Evolutionary conservation across 2,113 vertebrate species (phyloP).

Genomic region (Neotragus pygmaeus): DNA sequence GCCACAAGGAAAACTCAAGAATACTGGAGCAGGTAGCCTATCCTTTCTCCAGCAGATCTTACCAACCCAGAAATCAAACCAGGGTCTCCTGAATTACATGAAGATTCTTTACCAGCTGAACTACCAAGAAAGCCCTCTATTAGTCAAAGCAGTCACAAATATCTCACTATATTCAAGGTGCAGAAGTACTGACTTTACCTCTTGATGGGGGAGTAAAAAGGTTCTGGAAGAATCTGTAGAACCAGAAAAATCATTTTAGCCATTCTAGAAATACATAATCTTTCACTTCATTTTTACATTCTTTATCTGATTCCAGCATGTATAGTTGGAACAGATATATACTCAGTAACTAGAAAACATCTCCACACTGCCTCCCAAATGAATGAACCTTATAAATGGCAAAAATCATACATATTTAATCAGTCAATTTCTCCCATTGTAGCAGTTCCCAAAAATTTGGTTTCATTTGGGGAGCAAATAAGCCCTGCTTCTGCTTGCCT

Average conservation of each 20-base stretch:
- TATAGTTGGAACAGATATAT: not conserved
- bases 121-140: not conserved
- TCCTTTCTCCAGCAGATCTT: not conserved
- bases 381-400: not conserved
- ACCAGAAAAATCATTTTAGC: not conserved
- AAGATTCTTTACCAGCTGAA: not conserved
- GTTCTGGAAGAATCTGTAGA: not conserved
- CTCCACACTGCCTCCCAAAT: not conserved
- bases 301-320: not conserved
- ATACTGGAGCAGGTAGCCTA: not conserved
- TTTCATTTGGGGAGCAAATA: not conserved
- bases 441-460: not conserved
- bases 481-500: not conserved
- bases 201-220: not conserved
- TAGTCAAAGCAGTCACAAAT: not conserved
- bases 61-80: not conserved
- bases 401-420: not conserved
- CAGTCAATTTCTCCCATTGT: not conserved
- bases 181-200: not conserved
- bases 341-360: not conserved
- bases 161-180: not conserved
- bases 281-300: not conserved
- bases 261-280: not conserved
- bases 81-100: not conserved
- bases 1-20: not conserved